A percentile compares a stretch with the other conserved stretches of the same genome.
Evolutionary conservation across 2,888 invertebrate species (phyloP).

Genomic region (Apoderus coryli): DNA sequence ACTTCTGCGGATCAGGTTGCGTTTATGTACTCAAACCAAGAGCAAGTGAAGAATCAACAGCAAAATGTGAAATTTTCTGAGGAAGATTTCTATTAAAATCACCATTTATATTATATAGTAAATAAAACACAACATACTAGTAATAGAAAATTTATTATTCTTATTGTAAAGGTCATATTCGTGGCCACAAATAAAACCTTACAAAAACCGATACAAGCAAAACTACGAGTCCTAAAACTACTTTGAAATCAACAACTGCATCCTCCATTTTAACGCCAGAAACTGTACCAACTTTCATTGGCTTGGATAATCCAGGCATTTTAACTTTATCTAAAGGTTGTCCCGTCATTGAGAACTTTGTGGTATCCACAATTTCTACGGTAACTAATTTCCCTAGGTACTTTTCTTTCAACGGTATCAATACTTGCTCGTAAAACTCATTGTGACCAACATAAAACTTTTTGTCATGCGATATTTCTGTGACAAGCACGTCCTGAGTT

Average conservation of each 20-base stretch:
- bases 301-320: constrained; percentile 37
- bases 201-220: too few species aligned
- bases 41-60: constrained; percentile 67
- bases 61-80: constrained; percentile 30
- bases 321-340: constrained; percentile 42
- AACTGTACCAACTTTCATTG: constrained; percentile 40
- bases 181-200: too few species aligned
- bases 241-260: too few species aligned
- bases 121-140: too few species aligned
- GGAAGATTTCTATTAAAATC: constrained; percentile 46
- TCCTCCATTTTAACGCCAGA: constrained; percentile 34
- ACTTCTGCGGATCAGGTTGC: constrained; percentile 82
- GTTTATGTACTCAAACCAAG: constrained; percentile 81
- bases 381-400: constrained; percentile 72
- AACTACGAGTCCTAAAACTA: too few species aligned
- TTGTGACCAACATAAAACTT: constrained; percentile 89
- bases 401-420: constrained; percentile 63
- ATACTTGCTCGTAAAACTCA: constrained; percentile 84
- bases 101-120: constrained; percentile 2
- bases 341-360: constrained; percentile 68
- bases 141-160: too few species aligned
- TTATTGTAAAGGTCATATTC: too few species aligned
- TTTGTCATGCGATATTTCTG: constrained; percentile 84
- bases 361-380: constrained; percentile 54
- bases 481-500: constrained; percentile 68